A percentile compares a stretch with the other conserved stretches of the same genome.
Evolutionary conservation across 92 coral and sea anemone genomes (phyloP).

Genomic region (Porites cylindrica): DNA sequence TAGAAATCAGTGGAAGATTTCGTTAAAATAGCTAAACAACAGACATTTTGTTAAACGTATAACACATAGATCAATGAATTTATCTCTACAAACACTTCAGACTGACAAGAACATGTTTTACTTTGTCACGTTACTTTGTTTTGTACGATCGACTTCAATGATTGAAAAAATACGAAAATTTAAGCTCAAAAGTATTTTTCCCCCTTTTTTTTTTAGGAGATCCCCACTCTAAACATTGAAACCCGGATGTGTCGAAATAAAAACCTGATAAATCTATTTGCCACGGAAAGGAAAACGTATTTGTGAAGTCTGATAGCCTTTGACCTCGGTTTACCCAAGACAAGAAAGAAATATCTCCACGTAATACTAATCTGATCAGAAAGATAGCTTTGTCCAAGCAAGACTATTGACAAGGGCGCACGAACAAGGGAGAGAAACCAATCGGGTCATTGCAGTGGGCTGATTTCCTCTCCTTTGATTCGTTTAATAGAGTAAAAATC

Average conservation of each 20-base stretch:
- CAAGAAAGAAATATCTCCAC: not conserved
- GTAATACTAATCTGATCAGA: not conserved
- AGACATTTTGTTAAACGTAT: not conserved
- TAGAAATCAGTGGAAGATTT: not conserved
- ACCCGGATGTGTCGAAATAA: slow-evolving; percentile 31
- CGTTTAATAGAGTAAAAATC: too few relatives aligned
- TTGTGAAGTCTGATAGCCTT: not conserved
- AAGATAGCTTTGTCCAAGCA: too few relatives aligned
- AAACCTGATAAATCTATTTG: not conserved
- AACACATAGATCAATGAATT: too few relatives aligned
- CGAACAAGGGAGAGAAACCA: too few relatives aligned
- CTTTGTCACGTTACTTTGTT: not conserved
- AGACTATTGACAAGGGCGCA: too few relatives aligned
- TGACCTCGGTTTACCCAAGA: not conserved
- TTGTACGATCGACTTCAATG: not conserved
- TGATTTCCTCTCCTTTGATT: too few relatives aligned
- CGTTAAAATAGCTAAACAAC: not conserved
- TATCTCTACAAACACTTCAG: too few relatives aligned
- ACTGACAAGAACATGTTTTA: not conserved
- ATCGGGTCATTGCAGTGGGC: too few relatives aligned
- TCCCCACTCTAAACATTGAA: not conserved
- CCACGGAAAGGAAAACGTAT: not conserved
- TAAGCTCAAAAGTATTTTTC: not conserved
- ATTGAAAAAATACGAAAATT: not conserved
- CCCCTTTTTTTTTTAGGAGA: too few relatives aligned